Conservation (phyloP, 2,888 invertebrate genomes). For the Drosophila mimetica region DNA sequence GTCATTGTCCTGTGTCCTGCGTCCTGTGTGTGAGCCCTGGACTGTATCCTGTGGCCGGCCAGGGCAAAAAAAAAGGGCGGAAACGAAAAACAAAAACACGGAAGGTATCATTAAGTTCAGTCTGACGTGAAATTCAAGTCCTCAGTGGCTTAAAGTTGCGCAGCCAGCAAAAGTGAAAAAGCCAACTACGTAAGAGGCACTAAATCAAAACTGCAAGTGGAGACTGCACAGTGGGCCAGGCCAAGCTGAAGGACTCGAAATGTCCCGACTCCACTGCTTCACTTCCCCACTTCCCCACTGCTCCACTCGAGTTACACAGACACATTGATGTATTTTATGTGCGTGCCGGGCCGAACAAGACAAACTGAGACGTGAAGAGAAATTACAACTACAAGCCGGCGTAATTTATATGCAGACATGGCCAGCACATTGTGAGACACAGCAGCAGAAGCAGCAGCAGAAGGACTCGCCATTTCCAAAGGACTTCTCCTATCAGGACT, state of each 20-base stretch:
- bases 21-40: not conserved
- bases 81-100: constrained; percentile 32
- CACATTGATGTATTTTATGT: constrained; percentile 68
- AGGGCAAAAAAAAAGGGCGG: constrained; percentile 4
- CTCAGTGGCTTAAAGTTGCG: constrained; percentile 32
- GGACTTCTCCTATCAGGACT: not conserved
- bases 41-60: not conserved
- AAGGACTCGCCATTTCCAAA: not conserved
- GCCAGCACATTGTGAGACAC: constrained; percentile 65
- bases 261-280: constrained; percentile 40
- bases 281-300: not conserved
- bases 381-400: constrained; percentile 71
- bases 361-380: constrained; percentile 69
- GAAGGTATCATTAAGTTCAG: constrained; percentile 53
- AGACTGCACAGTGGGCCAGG: constrained; percentile 10
- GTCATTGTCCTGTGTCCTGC: constrained; percentile 14
- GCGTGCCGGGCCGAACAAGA: constrained; percentile 57
- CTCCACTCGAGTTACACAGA: constrained; percentile 47
- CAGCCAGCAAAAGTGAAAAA: constrained; percentile 10
- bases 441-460: constrained; percentile 21
- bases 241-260: constrained; percentile 39
- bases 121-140: constrained; percentile 45
- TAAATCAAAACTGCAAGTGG: constrained; percentile 69
- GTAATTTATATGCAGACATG: constrained; percentile 77
- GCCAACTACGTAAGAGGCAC: constrained; percentile 62